These are phyloP conservation scores for Aratinga solstitialis DNA, from an alignment of 2,797 vertebrate species.

Conservation along the genomic window DNA sequence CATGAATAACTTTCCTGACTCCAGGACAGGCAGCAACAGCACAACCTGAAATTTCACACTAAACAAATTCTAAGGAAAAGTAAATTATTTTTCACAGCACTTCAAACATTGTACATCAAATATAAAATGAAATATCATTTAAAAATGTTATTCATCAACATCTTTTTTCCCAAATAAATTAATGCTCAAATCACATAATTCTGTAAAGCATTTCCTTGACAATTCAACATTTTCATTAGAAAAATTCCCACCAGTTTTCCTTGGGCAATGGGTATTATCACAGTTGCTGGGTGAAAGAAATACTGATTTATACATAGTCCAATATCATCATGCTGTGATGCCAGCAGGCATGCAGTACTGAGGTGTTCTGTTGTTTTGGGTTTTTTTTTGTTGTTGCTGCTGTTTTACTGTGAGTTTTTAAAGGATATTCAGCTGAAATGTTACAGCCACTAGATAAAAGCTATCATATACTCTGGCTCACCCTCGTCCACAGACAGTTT, in stretches of 20 bases:
- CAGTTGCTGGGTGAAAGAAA: neutral
- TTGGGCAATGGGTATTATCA: neutral
- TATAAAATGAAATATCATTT: neutral
- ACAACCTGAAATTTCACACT: neutral
- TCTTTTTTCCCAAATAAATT: neutral
- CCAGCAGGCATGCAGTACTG: accelerated
- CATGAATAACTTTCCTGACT: neutral
- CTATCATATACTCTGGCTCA: neutral
- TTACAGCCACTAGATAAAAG: neutral
- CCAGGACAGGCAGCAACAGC: neutral
- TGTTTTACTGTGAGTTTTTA: neutral
- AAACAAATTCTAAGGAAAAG: neutral
- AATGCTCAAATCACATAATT: neutral
- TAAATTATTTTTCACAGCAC: accelerated
- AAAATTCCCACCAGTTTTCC: neutral
- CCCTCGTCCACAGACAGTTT: neutral
- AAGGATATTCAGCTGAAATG: neutral
- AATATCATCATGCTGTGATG: neutral
- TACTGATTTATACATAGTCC: neutral
- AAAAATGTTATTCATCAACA: neutral
- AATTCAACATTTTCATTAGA: neutral
- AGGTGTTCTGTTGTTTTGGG: neutral
- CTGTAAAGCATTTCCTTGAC: neutral
- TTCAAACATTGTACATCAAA: neutral
- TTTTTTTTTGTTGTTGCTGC: neutral